Base-by-base conservation (phyloP, 2,888 invertebrate species). In the Callyntrura guangdongensis region DNA sequence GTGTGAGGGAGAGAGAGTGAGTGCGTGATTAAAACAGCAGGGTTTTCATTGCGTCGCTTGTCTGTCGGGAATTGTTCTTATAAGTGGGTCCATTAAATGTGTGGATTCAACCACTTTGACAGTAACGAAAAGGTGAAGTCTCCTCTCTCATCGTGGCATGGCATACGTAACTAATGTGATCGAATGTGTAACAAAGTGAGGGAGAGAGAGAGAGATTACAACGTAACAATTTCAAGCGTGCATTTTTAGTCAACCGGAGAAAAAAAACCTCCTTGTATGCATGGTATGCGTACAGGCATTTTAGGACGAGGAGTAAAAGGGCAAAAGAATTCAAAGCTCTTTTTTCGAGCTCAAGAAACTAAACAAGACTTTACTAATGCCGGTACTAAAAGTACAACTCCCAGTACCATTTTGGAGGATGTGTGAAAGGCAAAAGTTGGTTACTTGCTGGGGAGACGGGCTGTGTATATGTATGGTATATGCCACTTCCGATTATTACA, bases 21-120 rank as follows among this genome's bases (percentile, higher is more conserved):
- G 89, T 84, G 67, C 89, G 89, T 89, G 89, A 89, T 89, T 89
- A 89, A 89, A 89, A 89, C 89, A 89, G 89, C 89, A 83, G 89
- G 89, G 84, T 79, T 85, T 89, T 69, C 89, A 84, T 79, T 85
- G 84, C 84, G 59, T 85, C 79, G 89, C 79, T 89, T 69, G 81
- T 88, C 82, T 84, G 84, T 79, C 79, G 84, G 89, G 83, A 89
- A 83, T 89, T 67, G 83, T 59, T 47, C 22, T 17, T 89, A 47
- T 83, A 89, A 83, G 89, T 89, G 69, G 89, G 74, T 85, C 84
- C 89, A 89, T 89, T 89, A 89, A 84, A 84, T 79, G 84, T 77
- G 84, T 85, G 77, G 84, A 89, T 79, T 89, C 89, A 67, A 89
- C 84, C 84, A 79, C 89, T 89, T 89, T 89, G 89, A 89, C 89